Base-by-base conservation (phyloP, 2,888 invertebrate genomes). In the Sminthurinus aureus region DNA sequence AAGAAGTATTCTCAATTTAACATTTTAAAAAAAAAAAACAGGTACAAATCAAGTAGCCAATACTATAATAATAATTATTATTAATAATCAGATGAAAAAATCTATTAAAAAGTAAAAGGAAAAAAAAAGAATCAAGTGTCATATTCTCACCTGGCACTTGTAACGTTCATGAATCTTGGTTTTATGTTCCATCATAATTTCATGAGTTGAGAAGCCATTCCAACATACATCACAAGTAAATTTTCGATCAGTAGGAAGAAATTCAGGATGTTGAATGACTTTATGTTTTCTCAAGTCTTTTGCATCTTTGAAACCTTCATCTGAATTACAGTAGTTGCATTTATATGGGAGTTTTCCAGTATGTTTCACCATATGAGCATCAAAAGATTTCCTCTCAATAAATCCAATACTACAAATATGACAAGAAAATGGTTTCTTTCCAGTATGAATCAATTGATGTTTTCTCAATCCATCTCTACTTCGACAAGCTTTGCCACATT, bases 301-400 rank as follows among this genome's bases (percentile, higher is more conserved):
- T n/a, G 85, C 80, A 79, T 85, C 86, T 64, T 85, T 85, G 73
- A 85, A 86, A 4, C 86, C 86, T 73, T 85, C 85, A 0, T 84
- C 82, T 2, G 83, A 66, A 22, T 58, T 58, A 64, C 85, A 85
- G 18, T 67, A 74, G 50, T 75, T 82, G 38, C 85, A 85, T 66
- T 79, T 83, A 73, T 81, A 84, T 11, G 85, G 84, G 13, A 82
- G 73, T 51, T 85, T 83, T 15, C 83, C 85, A 69, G 81, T 82
- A 67, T 85, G 85, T 20, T 82, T 81, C 11, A 75, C 66, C 83
- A 85, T 83, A 58, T 85, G 85, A 24, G 85, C 83, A 76, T 85
- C 83, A 58, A 83, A 84, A 58, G 81, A 79, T 38, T 83, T 83
- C 15, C 74, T 6, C 52, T 86, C 86, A 73, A 85, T 83, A 79